Base-by-base conservation (phyloP, 1,140 invertebrate species). In the Drosophila mayri region DNA sequence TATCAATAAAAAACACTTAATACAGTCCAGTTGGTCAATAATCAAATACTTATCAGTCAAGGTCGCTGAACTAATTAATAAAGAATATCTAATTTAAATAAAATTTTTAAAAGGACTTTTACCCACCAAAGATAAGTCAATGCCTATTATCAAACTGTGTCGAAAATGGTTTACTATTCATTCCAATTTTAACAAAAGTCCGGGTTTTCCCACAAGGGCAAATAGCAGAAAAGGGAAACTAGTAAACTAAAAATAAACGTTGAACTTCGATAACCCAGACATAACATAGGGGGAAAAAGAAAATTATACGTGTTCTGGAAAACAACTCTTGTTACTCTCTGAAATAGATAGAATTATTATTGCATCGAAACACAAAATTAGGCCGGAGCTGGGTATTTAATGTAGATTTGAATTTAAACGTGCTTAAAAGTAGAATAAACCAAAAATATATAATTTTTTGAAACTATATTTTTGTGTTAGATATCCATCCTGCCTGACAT, bases 351-450 rank as follows among this genome's bases (percentile, higher is more conserved):
- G 14, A 14, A 30, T 9, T 12, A 9, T 4, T 18, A 60, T 9
- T 4, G 11, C 11, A 12, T 35, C 7, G 4, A 44, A 62, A 20
- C 38, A 37, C 62, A 30, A 46, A 60, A 22, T 14, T 25, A 20
- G 14, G 10, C 6, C 18, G 22, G 10, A 57, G 11, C 11, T 57
- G 20, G 16, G 6, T 25, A 25, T 10, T 11, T 25, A 25, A n/a
- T 3, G 18, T 25, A 12, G 25, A 41, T 65, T n/a, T 12, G n/a
- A 43, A 16, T 46, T 16, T 3, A 40, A 40, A 65, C 65, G 65
- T 68, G 46, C 61, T 43, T 43, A 16, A 30, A n/a, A 40, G 25
- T 35, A 43, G 11, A 43, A n/a, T 16, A 25, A 35, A 16, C 14
- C 4, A 20, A 12, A 9, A 7, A 65, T 50, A 18, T 30, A 8